Conservation (phyloP, 2,888 invertebrate genomes). For the Ecliptopera silaceata region DNA sequence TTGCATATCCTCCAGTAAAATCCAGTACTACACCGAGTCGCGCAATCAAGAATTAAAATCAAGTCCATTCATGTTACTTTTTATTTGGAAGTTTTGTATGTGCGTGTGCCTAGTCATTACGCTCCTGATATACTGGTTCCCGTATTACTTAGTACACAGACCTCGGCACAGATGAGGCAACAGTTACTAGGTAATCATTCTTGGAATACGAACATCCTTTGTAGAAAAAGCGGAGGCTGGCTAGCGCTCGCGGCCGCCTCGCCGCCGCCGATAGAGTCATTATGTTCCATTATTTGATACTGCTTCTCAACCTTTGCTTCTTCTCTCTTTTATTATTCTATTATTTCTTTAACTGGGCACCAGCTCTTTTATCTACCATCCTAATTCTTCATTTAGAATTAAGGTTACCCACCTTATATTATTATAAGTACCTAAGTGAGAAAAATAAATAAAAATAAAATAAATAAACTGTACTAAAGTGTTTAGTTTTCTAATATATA, state of each 20-base stretch:
- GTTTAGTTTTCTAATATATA: too few species aligned
- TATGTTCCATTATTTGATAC: constrained; percentile 74
- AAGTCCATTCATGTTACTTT: constrained; percentile 5
- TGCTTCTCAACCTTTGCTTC: constrained; percentile 49
- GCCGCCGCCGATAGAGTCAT: constrained; percentile 81
- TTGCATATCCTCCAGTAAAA: background rate
- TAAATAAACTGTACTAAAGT: too few species aligned
- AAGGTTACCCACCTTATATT: too few species aligned
- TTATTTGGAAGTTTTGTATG: background rate
- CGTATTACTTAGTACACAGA: constrained; percentile 22
- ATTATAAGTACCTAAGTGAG: too few species aligned
- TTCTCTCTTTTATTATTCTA: background rate
- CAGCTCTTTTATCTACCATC: too few species aligned
- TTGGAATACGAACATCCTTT: constrained; percentile 43
- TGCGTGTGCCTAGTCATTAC: constrained; percentile 14
- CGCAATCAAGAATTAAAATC: background rate
- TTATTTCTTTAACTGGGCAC: too few species aligned
- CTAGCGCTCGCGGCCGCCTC: constrained; percentile 56
- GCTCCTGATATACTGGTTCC: constrained; percentile 17
- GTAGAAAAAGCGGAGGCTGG: constrained; percentile 46
- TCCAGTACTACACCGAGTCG: background rate
- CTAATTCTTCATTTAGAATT: too few species aligned
- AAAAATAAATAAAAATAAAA: too few species aligned
- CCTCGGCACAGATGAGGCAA: constrained; percentile 23
- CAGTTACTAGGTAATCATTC: constrained; percentile 41